Evolutionary conservation across 2,113 vertebrate genomes (phyloP).

Genomic region (Alectura lathami): DNA sequence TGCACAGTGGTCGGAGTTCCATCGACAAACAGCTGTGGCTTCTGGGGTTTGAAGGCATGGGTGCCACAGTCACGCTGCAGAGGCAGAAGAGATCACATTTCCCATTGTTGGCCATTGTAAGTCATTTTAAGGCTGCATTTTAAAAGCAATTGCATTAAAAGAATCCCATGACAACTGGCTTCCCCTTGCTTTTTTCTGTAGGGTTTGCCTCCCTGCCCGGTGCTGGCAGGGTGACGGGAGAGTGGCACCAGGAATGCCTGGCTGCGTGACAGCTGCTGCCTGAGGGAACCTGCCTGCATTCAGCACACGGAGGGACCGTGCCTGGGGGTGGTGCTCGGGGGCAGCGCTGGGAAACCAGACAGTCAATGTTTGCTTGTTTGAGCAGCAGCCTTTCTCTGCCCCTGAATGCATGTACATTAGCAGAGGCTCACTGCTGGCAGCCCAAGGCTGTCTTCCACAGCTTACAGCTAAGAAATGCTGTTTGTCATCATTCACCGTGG

Average conservation of each 20-base stretch:
- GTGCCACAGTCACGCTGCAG: accelerated
- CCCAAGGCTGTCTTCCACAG: not conserved
- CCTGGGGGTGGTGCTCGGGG: not conserved
- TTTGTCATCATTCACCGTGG: not conserved
- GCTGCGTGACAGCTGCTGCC: not conserved
- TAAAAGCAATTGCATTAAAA: conserved; percentile 56
- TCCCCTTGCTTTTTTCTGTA: not conserved
- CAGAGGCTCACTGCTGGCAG: accelerated
- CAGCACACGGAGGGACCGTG: not conserved
- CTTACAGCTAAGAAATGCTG: accelerated
- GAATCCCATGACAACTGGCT: not conserved
- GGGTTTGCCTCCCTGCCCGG: not conserved
- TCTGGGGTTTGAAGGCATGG: not conserved
- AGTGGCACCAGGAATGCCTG: not conserved
- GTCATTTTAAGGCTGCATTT: conserved; percentile 33
- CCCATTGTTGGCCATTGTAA: not conserved
- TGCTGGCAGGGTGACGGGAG: not conserved
- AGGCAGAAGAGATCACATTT: not conserved
- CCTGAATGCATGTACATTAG: accelerated
- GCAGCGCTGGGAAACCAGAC: not conserved
- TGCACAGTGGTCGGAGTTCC: not conserved
- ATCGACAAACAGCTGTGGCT: accelerated
- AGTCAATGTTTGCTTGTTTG: not conserved
- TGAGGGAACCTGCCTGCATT: not conserved
- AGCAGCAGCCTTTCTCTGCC: not conserved